Conservation (phyloP, 2,113 vertebrate genomes). For the Poecilia latipinna region DNA sequence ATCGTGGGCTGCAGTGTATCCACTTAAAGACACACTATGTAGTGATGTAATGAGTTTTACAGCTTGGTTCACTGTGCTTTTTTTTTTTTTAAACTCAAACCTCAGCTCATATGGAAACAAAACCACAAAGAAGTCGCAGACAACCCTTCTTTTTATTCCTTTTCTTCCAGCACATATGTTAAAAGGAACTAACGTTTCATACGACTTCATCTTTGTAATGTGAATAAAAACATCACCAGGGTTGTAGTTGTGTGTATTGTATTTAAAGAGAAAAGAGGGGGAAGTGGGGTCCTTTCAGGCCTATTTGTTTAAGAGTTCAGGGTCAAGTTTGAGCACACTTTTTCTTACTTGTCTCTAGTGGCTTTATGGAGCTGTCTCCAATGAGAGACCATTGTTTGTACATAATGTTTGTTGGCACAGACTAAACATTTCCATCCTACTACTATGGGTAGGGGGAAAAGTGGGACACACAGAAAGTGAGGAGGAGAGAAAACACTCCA, state of each 20-base stretch:
- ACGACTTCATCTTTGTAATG: conserved; percentile 53
- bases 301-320: conserved; percentile 26
- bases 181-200: conserved; percentile 44
- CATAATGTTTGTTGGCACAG: conserved; percentile 64
- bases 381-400: conserved; percentile 48
- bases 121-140: conserved; percentile 65
- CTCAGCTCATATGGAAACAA: conserved; percentile 59
- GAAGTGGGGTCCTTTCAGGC: neutral
- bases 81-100: conserved; percentile 41
- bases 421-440: conserved; percentile 56
- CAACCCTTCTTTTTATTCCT: conserved; percentile 45
- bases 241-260: conserved; percentile 18
- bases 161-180: conserved; percentile 59
- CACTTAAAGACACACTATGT: conserved; percentile 34
- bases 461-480: conserved; percentile 32
- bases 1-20: conserved; percentile 19
- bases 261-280: neutral
- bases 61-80: conserved; percentile 44
- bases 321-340: conserved; percentile 28
- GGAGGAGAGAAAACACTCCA: conserved; percentile 39
- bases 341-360: conserved; percentile 31
- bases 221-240: conserved; percentile 19
- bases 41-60: conserved; percentile 66
- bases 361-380: conserved; percentile 52
- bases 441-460: conserved; percentile 45